Conservation (phyloP, 2,797 vertebrate genomes). For the Staurois parvus region DNA sequence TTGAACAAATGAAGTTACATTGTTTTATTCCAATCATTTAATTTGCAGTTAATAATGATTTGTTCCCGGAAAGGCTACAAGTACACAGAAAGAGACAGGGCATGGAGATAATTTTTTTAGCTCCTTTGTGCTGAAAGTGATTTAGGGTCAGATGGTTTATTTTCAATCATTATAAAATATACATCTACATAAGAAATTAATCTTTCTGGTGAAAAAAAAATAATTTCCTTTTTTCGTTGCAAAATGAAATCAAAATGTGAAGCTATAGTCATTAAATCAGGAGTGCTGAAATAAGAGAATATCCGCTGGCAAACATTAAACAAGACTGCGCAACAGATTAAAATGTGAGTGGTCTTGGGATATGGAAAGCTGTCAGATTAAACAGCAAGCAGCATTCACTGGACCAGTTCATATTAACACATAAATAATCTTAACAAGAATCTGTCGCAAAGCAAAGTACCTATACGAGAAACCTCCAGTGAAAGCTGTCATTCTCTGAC, state of each 20-base stretch:
- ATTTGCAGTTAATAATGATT: slow-evolving; percentile 61
- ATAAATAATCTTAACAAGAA: background rate
- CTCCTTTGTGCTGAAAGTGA: slow-evolving; percentile 58
- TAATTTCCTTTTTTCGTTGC: slow-evolving; percentile 37
- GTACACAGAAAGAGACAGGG: slow-evolving; percentile 58
- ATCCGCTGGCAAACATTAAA: slow-evolving; percentile 19
- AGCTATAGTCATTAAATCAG: slow-evolving; percentile 40
- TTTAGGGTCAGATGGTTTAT: slow-evolving; percentile 59
- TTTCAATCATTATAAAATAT: slow-evolving; percentile 59
- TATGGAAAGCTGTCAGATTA: background rate
- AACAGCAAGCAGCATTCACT: background rate
- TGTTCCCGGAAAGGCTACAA: slow-evolving; percentile 61
- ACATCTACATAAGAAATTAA: slow-evolving; percentile 51
- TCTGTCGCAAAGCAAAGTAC: background rate
- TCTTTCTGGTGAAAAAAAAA: slow-evolving; percentile 46
- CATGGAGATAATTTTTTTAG: slow-evolving; percentile 59
- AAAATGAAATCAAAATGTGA: slow-evolving; percentile 47
- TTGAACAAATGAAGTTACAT: slow-evolving; percentile 59
- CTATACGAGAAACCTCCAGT: background rate
- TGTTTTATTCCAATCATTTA: slow-evolving; percentile 62
- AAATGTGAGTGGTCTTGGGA: background rate
- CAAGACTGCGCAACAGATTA: background rate
- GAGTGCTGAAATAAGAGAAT: background rate
- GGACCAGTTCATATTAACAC: background rate
- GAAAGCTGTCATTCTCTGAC: background rate